Conservation (phyloP, 2,113 vertebrate species). For the Aplodontia rufa region DNA sequence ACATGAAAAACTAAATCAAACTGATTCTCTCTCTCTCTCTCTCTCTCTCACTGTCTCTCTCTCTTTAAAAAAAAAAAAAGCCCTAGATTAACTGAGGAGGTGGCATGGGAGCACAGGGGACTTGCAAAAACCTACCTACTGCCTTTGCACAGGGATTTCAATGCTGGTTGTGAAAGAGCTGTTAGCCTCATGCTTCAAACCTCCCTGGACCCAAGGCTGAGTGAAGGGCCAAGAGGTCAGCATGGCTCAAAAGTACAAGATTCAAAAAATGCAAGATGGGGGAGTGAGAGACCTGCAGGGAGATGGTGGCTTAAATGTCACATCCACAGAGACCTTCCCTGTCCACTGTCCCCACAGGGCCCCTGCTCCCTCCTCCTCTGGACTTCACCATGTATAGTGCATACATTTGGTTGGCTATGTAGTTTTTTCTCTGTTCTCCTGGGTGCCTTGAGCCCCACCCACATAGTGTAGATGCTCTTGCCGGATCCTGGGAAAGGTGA, state of each 20-base stretch:
- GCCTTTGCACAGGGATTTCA: constrained; percentile 63
- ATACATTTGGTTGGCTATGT: not conserved
- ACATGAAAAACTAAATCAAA: no score
- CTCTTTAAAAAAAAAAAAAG: not conserved
- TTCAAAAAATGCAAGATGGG: constrained; percentile 39
- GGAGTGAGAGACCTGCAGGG: not conserved
- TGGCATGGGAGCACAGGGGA: fast-evolving
- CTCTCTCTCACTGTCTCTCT: no score
- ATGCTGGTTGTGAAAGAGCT: not conserved
- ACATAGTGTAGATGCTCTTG: not conserved
- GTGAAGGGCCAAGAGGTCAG: constrained; percentile 72
- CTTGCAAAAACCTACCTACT: constrained; percentile 40
- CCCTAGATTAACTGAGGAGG: not conserved
- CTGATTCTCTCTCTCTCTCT: no score
- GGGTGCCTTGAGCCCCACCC: not conserved
- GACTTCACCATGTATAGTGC: fast-evolving
- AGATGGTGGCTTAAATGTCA: not conserved
- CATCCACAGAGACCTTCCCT: not conserved
- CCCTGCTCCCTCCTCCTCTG: not conserved
- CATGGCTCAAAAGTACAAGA: constrained; percentile 59
- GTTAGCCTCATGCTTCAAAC: constrained; percentile 54
- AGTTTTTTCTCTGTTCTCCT: not conserved
- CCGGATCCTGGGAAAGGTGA: not conserved
- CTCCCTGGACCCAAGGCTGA: constrained; percentile 65
- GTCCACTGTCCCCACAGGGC: fast-evolving